Percentiles rank a stretch among this genome's conserved stretches.
Evolutionary conservation across 2,888 invertebrate genomes (phyloP).

Genomic region (Metopia argyrocephala): DNA sequence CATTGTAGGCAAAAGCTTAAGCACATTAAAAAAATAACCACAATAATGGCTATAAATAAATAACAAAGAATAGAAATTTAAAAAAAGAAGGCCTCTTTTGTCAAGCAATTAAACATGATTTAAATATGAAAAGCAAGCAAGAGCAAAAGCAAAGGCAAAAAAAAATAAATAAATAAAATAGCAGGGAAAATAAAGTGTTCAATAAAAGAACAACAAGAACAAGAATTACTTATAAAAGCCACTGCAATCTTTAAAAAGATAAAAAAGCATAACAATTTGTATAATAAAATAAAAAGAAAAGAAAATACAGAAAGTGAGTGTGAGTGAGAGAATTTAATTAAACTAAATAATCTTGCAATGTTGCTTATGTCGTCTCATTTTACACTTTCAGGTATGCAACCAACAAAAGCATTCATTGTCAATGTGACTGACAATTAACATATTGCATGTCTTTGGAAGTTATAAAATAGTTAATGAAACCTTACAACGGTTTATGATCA

Average conservation of each 20-base stretch:
- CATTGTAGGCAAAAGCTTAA: too few relatives aligned
- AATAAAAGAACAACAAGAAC: neutral
- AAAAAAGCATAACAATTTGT: neutral
- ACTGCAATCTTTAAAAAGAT: neutral
- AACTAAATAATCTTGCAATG: too few relatives aligned
- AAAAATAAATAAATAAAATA: too few relatives aligned
- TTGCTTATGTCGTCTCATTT: neutral
- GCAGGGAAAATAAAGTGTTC: too few relatives aligned
- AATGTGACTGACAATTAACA: neutral
- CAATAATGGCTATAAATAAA: too few relatives aligned
- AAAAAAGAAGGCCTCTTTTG: slow-evolving; percentile 42
- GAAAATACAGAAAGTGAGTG: too few relatives aligned
- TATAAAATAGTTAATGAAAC: neutral
- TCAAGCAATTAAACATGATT: slow-evolving; percentile 49
- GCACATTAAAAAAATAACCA: too few relatives aligned
- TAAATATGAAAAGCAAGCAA: neutral
- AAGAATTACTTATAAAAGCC: neutral
- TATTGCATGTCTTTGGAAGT: neutral
- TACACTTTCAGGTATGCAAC: neutral
- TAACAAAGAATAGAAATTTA: slow-evolving; percentile 27
- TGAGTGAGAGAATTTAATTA: too few relatives aligned
- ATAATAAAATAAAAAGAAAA: neutral
- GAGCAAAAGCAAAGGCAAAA: neutral
- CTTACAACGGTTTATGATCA: neutral
- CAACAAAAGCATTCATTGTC: neutral